These are phyloP conservation scores for Hydraecia micacea DNA, from an alignment of 2,888 invertebrate species.

Conservation along the genomic window DNA sequence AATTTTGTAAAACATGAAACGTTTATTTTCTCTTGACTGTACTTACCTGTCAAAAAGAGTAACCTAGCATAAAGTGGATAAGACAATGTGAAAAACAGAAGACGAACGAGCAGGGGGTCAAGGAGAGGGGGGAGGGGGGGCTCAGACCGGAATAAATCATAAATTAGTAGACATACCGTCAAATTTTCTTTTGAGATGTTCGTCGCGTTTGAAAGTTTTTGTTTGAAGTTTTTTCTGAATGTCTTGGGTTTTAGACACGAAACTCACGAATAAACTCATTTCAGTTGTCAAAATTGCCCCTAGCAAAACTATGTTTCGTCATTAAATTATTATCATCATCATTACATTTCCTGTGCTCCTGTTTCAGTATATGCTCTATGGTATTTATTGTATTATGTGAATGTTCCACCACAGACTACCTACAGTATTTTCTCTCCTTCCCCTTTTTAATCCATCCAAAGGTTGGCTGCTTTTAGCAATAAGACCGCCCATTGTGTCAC, in stretches of 20 bases:
- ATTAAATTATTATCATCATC: not conserved
- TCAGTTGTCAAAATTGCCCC: not conserved
- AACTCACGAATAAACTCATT: not conserved
- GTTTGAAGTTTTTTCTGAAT: not conserved
- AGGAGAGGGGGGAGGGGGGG: too few species aligned
- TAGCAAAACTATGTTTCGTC: not conserved
- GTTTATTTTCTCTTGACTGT: too few species aligned
- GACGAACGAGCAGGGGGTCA: too few species aligned
- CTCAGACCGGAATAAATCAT: too few species aligned
- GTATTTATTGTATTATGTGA: not conserved
- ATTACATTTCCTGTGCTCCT: not conserved
- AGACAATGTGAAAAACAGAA: too few species aligned
- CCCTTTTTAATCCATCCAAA: not conserved
- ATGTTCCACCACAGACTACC: not conserved
- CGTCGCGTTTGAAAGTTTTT: not conserved
- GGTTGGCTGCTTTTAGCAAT: not conserved
- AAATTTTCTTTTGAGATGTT: constrained; percentile 20
- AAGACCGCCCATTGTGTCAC: not conserved
- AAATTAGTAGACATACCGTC: constrained; percentile 42
- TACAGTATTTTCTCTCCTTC: not conserved
- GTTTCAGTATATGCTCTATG: not conserved
- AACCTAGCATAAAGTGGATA: too few species aligned
- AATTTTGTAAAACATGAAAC: too few species aligned
- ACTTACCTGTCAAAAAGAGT: too few species aligned
- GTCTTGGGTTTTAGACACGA: constrained; percentile 5